Evolutionary conservation across 2,888 invertebrate species (phyloP), one percentile per base, ranked within the genome.

Genomic region (Cyclophora punctaria): DNA sequence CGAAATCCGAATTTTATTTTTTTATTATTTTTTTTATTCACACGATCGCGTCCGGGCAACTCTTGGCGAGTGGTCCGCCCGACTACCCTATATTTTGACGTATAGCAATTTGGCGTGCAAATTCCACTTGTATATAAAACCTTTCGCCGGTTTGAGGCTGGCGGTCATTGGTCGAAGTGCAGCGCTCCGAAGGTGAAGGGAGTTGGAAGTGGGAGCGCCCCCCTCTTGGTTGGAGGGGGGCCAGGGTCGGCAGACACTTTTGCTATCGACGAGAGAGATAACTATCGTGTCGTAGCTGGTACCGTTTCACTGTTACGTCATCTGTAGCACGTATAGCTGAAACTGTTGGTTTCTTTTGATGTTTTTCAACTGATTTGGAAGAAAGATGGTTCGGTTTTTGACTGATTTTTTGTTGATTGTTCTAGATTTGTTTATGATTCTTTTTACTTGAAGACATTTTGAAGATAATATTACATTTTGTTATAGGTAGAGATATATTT

Each of bases 41-140:
- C 52, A 48, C 49, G 45, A 34, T 52, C 51, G 49, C 71, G 63
- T 64, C 69, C 69, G 72, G 63, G 72, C 73, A 65, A 50, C 75
- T 63, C 71, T 75, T 69, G 69, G 68, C 76, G 76, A 89, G 72
- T 79, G 82, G 75, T 81, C 87, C 86, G 85, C 76, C 83, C 87
- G 86, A 82, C 85, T 88, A 90, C 89, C 89, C 90, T 90, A 90
- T 90, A 90, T 91, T 90, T 90, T 89, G 86, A 90, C 83, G 89
- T 87, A 83, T 89, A 89, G 89, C 89, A 83, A 84, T 85, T 89
- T 85, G 83, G 83, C 86, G 83, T 86, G 89, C 89, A 80, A 90
- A 89, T 87, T 89, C 89, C 80, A 89, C 88, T 88, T 84, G 88
- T 90, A 90, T 90, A 90, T 90, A 90, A 90, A 90, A 90, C 90